Conservation (phyloP, 2,888 invertebrate genomes). For the Pachydiplax longipennis region DNA sequence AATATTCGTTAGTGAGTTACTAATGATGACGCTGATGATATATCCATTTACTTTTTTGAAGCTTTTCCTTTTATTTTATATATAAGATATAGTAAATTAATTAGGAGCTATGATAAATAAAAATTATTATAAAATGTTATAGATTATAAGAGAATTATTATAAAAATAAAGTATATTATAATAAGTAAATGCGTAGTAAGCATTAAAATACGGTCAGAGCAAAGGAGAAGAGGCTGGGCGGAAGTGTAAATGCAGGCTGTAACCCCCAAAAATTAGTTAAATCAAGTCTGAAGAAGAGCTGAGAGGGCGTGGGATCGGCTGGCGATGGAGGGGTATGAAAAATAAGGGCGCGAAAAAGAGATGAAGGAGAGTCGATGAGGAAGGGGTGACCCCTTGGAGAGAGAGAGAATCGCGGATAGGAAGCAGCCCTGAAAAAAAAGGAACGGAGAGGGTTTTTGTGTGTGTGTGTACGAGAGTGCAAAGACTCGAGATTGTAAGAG, state of each 20-base stretch:
- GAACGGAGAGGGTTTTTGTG: neutral
- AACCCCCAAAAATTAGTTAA: slow-evolving; percentile 16
- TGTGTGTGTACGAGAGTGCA: neutral
- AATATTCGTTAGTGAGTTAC: too few species aligned
- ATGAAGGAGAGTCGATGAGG: neutral
- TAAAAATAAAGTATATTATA: neutral
- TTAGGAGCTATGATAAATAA: too few species aligned
- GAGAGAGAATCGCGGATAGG: neutral
- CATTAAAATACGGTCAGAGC: neutral
- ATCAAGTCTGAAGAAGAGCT: neutral
- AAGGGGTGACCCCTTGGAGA: neutral
- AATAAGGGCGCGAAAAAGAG: neutral
- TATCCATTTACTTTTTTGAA: too few species aligned
- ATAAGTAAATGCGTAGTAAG: neutral
- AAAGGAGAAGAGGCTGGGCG: neutral
- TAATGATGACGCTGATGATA: too few species aligned
- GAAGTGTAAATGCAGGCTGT: neutral
- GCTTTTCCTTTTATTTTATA: too few species aligned
- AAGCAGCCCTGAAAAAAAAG: neutral
- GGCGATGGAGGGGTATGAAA: neutral
- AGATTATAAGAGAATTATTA: too few species aligned
- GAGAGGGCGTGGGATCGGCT: neutral
- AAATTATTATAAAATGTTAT: too few species aligned
- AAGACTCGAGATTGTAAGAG: neutral
- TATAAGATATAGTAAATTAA: too few species aligned